Evolutionary conservation across 64 coral and sea anemone genomes (phyloP).

Genomic region (Montipora sp.): DNA sequence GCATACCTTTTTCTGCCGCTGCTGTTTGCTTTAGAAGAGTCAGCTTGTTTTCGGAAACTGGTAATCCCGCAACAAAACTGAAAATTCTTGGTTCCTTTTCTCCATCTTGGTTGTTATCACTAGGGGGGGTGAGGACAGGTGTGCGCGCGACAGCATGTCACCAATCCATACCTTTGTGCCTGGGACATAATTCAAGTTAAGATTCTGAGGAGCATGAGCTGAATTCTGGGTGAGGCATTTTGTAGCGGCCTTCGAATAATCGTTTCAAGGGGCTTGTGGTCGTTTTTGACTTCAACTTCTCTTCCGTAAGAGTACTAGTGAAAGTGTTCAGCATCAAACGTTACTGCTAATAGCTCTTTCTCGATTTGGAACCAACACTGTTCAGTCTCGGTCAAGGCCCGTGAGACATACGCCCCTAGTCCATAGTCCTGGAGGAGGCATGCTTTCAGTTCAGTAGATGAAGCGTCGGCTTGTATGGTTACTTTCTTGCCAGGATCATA

Average conservation of each 20-base stretch:
- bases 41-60: no score
- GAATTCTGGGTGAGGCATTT: constrained; percentile 37
- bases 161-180: no score
- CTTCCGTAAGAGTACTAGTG: constrained; percentile 27
- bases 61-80: no score
- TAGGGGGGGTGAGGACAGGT: no score
- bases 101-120: no score
- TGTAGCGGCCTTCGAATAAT: constrained; percentile 48
- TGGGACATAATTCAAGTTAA: no score
- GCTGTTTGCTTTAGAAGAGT: no score
- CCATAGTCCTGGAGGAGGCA: background rate
- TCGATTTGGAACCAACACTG: background rate
- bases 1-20: constrained; percentile 1
- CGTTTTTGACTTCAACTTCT: constrained; percentile 49
- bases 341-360: constrained; percentile 28
- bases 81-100: no score
- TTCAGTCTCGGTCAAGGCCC: constrained; percentile 24
- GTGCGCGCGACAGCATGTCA: no score
- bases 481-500: constrained; percentile 26
- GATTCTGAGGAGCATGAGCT: constrained; percentile 33
- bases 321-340: constrained; percentile 57
- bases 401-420: background rate
- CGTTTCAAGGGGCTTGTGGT: constrained; percentile 55
- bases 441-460: background rate
- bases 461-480: constrained; percentile 13